A percentile compares a stretch with the other conserved stretches of the same genome.
Evolutionary conservation across 1,140 invertebrate genomes (phyloP).

Genomic region (Microplitis mediator): DNA sequence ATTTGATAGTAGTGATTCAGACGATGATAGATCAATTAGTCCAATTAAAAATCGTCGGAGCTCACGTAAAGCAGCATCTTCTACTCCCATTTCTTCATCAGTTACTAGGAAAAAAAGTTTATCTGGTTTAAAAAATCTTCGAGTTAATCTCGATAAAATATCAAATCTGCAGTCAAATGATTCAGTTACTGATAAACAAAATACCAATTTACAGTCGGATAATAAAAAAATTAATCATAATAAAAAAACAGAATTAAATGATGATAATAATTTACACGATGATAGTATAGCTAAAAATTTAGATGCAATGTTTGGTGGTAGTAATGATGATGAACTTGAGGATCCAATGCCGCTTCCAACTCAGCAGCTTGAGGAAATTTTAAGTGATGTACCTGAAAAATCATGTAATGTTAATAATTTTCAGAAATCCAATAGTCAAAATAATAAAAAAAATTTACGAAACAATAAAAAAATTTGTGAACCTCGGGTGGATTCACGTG

Average conservation of each 20-base stretch:
- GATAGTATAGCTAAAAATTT: conserved; percentile 45
- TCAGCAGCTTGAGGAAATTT: conserved; percentile 38
- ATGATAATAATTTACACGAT: conserved; percentile 29
- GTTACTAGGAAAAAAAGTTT: no score
- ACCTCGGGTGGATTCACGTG: background rate
- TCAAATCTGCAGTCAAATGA: no score
- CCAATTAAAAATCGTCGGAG: background rate
- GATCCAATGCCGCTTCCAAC: conserved; percentile 35
- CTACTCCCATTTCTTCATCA: no score
- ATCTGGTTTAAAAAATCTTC: no score
- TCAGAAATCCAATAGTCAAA: background rate
- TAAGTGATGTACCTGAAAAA: conserved; percentile 34
- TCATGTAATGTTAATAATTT: background rate
- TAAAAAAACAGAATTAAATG: background rate
- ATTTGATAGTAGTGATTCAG: background rate
- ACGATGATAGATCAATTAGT: background rate
- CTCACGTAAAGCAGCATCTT: no score
- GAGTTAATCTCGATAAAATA: no score
- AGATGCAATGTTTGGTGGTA: conserved; percentile 40
- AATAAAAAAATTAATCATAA: background rate
- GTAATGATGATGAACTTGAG: conserved; percentile 4
- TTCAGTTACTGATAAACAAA: no score
- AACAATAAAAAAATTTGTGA: background rate
- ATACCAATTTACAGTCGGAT: background rate
- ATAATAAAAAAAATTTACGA: background rate